A percentile compares a stretch with the other conserved stretches of the same genome.
Conservation (phyloP, 2,888 invertebrate genomes). For the Lapara coniferarum region DNA sequence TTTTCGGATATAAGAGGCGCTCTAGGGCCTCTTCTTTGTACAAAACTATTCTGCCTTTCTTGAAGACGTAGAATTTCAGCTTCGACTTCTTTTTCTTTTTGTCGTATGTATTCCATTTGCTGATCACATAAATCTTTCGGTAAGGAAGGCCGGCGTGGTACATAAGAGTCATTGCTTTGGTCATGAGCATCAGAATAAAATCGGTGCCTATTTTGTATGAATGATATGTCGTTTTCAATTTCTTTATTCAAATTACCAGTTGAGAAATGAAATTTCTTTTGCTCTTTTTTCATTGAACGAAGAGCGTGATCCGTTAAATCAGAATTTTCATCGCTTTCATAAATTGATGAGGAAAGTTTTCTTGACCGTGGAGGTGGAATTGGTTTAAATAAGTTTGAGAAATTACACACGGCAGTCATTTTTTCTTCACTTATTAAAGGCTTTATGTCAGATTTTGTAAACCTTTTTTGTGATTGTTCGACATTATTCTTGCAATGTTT, state of each 20-base stretch:
- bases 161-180: constrained; percentile 42
- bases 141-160: constrained; percentile 82
- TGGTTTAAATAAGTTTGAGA: constrained; percentile 57
- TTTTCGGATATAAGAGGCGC: constrained; percentile 72
- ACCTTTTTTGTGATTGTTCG: constrained; percentile 48
- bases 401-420: constrained; percentile 39
- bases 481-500: constrained; percentile 49
- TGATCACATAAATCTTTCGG: constrained; percentile 86
- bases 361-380: constrained; percentile 72
- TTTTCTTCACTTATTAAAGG: constrained; percentile 40
- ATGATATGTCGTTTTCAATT: constrained; percentile 75
- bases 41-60: constrained; percentile 70
- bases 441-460: constrained; percentile 36
- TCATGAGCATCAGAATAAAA: constrained; percentile 62
- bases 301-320: constrained; percentile 70
- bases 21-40: constrained; percentile 59
- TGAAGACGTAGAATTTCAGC: constrained; percentile 86
- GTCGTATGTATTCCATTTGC: constrained; percentile 86
- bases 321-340: constrained; percentile 76
- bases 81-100: constrained; percentile 87
- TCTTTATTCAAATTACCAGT: constrained; percentile 77
- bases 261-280: constrained; percentile 73
- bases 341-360: constrained; percentile 66
- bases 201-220: constrained; percentile 77
- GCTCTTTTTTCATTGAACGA: constrained; percentile 67